These are phyloP conservation scores for Pristionchus maxplancki DNA, from an alignment of 2,888 invertebrate species.

Conservation along the genomic window DNA sequence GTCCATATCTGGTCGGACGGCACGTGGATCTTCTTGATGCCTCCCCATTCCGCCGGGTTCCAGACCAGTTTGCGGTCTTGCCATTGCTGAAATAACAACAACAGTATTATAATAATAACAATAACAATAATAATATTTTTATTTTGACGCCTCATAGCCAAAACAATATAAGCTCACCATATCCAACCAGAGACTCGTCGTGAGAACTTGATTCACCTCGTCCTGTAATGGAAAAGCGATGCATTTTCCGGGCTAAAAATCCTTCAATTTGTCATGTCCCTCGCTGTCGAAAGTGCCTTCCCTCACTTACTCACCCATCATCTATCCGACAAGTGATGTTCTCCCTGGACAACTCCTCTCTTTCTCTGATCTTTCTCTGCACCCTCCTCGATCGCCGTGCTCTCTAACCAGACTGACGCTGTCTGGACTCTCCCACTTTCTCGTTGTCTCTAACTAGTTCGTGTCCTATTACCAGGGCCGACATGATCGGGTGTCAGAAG, in stretches of 20 bases:
- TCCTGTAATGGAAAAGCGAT: conserved; percentile 54
- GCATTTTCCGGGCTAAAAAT: background rate
- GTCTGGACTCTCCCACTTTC: background rate
- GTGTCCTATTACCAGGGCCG: conserved; percentile 7
- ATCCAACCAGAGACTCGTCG: conserved; percentile 70
- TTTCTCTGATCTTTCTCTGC: background rate
- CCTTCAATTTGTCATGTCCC: conserved; percentile 24
- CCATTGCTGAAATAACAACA: conserved; percentile 83
- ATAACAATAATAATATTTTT: background rate
- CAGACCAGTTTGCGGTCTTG: conserved; percentile 92
- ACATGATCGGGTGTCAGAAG: conserved; percentile 21
- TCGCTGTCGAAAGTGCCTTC: background rate
- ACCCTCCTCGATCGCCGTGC: background rate
- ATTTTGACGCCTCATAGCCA: background rate
- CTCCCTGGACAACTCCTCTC: background rate
- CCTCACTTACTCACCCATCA: conserved; percentile 14
- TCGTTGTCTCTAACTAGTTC: background rate
- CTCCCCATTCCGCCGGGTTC: conserved; percentile 95
- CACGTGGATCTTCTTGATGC: conserved; percentile 93
- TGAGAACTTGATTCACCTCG: conserved; percentile 69
- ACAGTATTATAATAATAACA: background rate
- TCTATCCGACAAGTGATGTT: conserved; percentile 27
- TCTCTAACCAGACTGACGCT: background rate
- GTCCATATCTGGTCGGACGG: conserved; percentile 97
- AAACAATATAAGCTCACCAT: conserved; percentile 57